Percentiles rank a stretch among this genome's conserved stretches.
These are phyloP conservation scores for Marmota flaviventris DNA, from an alignment of 2,113 vertebrate species.

Conservation along the genomic window DNA sequence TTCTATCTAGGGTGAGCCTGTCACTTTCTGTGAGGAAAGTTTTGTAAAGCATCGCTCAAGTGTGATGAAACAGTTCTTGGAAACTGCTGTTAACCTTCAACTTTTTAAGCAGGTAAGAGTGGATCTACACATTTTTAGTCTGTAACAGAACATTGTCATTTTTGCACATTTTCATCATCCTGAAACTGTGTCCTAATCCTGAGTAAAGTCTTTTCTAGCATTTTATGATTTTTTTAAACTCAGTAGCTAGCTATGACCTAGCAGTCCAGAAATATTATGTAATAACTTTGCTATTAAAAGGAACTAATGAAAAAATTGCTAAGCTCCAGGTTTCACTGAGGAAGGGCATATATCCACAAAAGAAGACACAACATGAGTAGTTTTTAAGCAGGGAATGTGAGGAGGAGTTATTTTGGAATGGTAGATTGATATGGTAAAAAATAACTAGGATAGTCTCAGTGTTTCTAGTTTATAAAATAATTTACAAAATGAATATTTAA, in stretches of 20 bases:
- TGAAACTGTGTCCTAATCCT: background rate
- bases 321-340: background rate
- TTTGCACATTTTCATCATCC: background rate
- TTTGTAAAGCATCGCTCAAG: constrained; percentile 96
- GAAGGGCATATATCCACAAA: background rate
- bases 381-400: background rate
- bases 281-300: background rate
- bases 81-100: constrained; percentile 97
- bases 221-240: background rate
- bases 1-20: constrained; percentile 93
- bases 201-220: background rate
- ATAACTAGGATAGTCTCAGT: background rate
- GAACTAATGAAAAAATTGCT: background rate
- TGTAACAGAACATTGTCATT: background rate
- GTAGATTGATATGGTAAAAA: background rate
- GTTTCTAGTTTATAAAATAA: background rate
- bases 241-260: background rate
- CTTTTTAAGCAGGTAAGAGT: constrained; percentile 97
- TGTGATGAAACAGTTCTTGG: constrained; percentile 95
- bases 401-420: background rate
- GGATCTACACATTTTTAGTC: background rate
- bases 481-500: background rate
- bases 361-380: background rate
- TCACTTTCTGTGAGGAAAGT: constrained; percentile 97
- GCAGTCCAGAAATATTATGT: background rate